phyloP scores from a whole-genome alignment of 2,888 invertebrate genomes.

The Lysandra bellargus region DNA sequence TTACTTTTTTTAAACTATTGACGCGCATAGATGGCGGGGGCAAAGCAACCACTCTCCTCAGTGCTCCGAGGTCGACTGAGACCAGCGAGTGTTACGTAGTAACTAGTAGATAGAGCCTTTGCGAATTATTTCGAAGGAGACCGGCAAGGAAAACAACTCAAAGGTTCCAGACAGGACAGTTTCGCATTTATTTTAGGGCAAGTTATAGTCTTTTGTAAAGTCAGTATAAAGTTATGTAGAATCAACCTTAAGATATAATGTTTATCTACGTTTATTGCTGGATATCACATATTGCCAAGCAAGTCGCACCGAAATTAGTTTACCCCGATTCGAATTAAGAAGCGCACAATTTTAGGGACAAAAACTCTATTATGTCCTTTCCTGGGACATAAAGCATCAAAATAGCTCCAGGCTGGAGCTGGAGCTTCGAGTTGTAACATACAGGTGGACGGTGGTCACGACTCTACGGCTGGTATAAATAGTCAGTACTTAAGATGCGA shows the following conservation, averaged over 20 bases:
- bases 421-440: too few relatives aligned
- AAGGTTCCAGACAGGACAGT: conserved; percentile 5
- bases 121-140: conserved; percentile 60
- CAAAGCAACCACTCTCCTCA: conserved; percentile 53
- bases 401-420: too few relatives aligned
- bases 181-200: conserved; percentile 7
- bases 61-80: conserved; percentile 73
- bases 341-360: too few relatives aligned
- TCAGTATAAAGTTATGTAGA: not conserved
- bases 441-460: too few relatives aligned
- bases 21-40: conserved; percentile 64
- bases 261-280: not conserved
- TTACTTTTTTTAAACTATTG: conserved; percentile 43
- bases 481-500: too few relatives aligned
- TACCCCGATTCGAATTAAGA: too few relatives aligned
- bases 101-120: conserved; percentile 55
- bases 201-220: not conserved
- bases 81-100: conserved; percentile 62
- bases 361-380: too few relatives aligned
- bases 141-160: conserved; percentile 72
- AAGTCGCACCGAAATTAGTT: too few relatives aligned
- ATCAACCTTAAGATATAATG: not conserved
- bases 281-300: too few relatives aligned
- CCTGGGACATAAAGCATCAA: too few relatives aligned
- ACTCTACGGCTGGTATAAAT: too few relatives aligned